Base-by-base conservation (phyloP, 2,113 vertebrate genomes). In the Tapirus terrestris region DNA sequence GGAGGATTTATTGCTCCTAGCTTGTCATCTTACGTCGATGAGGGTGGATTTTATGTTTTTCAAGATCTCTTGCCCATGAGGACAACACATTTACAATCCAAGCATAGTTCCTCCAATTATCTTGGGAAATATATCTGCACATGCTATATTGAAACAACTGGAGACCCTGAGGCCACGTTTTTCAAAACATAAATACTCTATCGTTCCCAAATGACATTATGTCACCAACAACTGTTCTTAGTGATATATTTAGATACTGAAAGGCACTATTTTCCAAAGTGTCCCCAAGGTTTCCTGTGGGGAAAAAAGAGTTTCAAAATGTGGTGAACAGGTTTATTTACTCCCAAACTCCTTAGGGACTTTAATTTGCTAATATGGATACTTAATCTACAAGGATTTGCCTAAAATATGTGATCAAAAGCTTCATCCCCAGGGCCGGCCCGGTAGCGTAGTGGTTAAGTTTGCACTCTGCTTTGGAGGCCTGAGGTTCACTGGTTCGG, bases 61-160 rank as follows among this genome's bases (percentile, higher is more conserved):
- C 79, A 60, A 89, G 80, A 39, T 94, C 81, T 87, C 80, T 94
- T 91, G 33, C 20, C 89, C 25, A 58, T 76, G 61, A 94, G 70
- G 67, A 97, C 77, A 90, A 96, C 56, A 97, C 61, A 91, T 77
- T 98, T 96, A 73, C 9, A 97, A 96, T 89, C 33, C 84, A 85
- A 81, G 82, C 56, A 53, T 14, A 61, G 61, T 76, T 93, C 7
- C 63, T 92, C 82, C 89, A 56, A 89, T 91, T 85, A 60, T 67
- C 92, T 90, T 92, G 81, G 81, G 63, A 97, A 96, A 88, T 89
- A 92, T 36, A 88, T 72, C n/a, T 81, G 56, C 77, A 96, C 88
- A 93, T 97, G 94, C 91, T 96, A 8, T 68, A 20, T 9, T 68
- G 91, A 81, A 94, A 75, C 92, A 94, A 73, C 61, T 77, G 67